Percentiles rank a stretch among this genome's conserved stretches.
phyloP scores from a whole-genome alignment of 2,113 vertebrate species.

The Muscicapa adusta region DNA sequence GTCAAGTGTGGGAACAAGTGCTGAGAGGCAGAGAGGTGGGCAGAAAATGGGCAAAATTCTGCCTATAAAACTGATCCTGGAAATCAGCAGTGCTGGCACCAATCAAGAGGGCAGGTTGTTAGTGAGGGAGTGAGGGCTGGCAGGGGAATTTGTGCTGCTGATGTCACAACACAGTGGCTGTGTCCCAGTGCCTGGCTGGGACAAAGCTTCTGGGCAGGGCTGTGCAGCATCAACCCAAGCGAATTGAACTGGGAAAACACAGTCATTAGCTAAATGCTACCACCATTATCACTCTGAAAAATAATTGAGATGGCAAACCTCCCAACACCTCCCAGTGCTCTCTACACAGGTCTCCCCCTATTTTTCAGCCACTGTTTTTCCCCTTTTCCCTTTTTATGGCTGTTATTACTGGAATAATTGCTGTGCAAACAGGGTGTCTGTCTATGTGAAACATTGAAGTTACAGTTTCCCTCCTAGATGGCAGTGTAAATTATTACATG shows the following conservation, averaged over 20 bases:
- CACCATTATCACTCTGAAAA: not conserved
- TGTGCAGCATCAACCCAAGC: not conserved
- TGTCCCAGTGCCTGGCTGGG: not conserved
- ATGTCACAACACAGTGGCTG: not conserved
- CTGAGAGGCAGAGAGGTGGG: not conserved
- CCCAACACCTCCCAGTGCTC: not conserved
- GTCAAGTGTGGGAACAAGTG: not conserved
- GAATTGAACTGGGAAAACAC: not conserved
- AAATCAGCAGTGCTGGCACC: not conserved
- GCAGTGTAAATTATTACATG: constrained; percentile 33
- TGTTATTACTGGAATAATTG: constrained; percentile 19
- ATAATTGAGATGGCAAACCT: not conserved
- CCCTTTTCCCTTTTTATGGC: not conserved
- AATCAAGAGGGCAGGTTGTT: not conserved
- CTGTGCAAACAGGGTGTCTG: not conserved
- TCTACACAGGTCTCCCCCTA: not conserved
- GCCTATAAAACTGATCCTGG: not conserved
- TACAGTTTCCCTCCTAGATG: constrained; percentile 15
- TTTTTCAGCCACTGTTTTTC: not conserved
- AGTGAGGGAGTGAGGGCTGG: not conserved
- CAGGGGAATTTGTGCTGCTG: not conserved
- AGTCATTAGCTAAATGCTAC: not conserved
- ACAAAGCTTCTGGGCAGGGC: not conserved
- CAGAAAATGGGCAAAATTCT: not conserved
- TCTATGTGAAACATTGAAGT: not conserved